Base-by-base conservation (phyloP, 1,140 invertebrate species). In the Lepidurus couesii region DNA sequence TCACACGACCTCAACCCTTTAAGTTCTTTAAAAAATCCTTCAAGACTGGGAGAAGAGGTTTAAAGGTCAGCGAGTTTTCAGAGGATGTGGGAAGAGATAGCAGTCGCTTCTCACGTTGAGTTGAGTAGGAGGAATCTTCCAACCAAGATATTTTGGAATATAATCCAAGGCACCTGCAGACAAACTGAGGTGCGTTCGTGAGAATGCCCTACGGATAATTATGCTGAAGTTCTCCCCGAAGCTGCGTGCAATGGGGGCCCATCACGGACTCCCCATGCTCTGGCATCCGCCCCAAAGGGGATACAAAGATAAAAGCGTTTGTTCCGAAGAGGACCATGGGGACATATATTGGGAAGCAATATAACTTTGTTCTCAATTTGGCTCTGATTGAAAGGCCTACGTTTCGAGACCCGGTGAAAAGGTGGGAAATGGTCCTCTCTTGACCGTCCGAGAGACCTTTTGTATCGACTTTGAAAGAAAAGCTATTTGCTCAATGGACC, bases 1-100 rank as follows among this genome's bases (percentile, higher is more conserved):
- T 65, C 53, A 21, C 53, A 65, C 53, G 53, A 65, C 53, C 53
- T 65, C 53, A 65, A 65, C 53, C 53, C 53, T 65, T 65, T 65
- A n/a, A 13, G 53, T 65, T 65, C 21, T 65, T 65, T 65, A 65
- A 65, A 9, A 9, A 11, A 11, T 9, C 21, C 6, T 65, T 65
- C 53, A 16, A 16, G 21, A 65, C 16, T 1, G 8, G 13, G 53
- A n/a, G 34, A 34, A 34, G 34, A 34, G 34, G 53, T 65, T 65
- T 65, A 65, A 65, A 65, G 53, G 53, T 65, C 53, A 65, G 53
- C 16, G 21, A 65, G 53, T 16, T 65, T 65, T 65, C 6, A 16
- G 53, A 65, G 53, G 53, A 65, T 65, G 53, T 65, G 53, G 53
- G 9, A 65, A 65, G n/a, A 65, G 21, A n/a, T 21, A 65, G 9